Percentiles rank a stretch among this genome's conserved stretches.
Evolutionary conservation across 2,888 invertebrate species (phyloP).

Genomic region (Anthoptus insignis): DNA sequence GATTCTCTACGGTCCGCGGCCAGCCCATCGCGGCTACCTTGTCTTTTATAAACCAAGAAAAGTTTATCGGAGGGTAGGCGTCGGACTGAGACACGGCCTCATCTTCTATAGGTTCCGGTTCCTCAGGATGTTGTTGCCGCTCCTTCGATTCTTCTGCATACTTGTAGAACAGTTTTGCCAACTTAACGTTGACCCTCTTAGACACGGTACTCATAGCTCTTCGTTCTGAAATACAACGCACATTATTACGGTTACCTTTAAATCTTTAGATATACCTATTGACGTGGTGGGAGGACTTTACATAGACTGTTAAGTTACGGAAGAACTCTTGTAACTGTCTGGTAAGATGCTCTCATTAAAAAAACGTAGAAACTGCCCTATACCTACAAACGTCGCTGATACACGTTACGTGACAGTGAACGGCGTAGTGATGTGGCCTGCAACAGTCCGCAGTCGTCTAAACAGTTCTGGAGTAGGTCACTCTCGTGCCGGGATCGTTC

Average conservation of each 20-base stretch:
- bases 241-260: not conserved
- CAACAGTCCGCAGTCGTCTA: too few relatives aligned
- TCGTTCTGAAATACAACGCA: not conserved
- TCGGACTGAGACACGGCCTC: slow-evolving; percentile 64
- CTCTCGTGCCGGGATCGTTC: too few relatives aligned
- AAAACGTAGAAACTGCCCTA: too few relatives aligned
- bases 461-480: not conserved
- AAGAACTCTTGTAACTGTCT: too few relatives aligned
- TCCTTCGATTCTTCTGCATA: slow-evolving; percentile 65
- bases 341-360: too few relatives aligned
- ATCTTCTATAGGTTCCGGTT: slow-evolving; percentile 51
- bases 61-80: slow-evolving; percentile 88
- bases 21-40: slow-evolving; percentile 90
- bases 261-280: too few relatives aligned
- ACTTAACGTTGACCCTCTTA: slow-evolving; percentile 72
- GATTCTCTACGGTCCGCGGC: slow-evolving; percentile 88
- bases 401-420: too few relatives aligned
- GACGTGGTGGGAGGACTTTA: too few relatives aligned
- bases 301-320: too few relatives aligned
- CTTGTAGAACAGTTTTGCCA: slow-evolving; percentile 77
- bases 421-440: too few relatives aligned
- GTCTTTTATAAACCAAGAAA: slow-evolving; percentile 90
- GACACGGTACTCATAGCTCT: slow-evolving; percentile 65
- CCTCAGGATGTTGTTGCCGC: slow-evolving; percentile 37
- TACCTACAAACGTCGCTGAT: too few relatives aligned